Evolutionary conservation across 2,797 vertebrate species (phyloP).

Genomic region (Pipistrellus nathusii): DNA sequence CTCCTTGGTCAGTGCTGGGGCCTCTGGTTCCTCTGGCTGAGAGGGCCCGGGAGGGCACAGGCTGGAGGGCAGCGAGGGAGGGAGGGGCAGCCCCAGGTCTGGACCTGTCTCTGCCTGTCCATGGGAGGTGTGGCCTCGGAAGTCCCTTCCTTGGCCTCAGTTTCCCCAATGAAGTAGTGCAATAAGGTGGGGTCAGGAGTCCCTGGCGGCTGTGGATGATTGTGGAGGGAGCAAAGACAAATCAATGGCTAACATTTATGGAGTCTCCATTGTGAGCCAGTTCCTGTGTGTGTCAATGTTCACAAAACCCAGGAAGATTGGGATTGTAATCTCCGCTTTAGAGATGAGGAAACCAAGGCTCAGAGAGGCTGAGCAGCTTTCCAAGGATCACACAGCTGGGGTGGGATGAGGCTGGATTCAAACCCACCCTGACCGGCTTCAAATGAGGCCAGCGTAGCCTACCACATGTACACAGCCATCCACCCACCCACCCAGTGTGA

Average conservation of each 20-base stretch:
- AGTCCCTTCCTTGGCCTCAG: not conserved
- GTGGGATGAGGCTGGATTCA: not conserved
- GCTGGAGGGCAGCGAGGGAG: not conserved
- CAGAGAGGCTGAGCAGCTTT: not conserved
- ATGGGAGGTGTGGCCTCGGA: not conserved
- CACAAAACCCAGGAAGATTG: not conserved
- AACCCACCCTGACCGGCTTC: not conserved
- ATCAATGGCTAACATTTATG: not conserved
- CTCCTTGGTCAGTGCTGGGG: not conserved
- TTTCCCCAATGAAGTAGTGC: not conserved
- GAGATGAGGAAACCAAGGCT: not conserved
- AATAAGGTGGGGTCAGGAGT: not conserved
- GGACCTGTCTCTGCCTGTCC: not conserved
- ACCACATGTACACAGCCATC: accelerated
- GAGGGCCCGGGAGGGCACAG: not conserved
- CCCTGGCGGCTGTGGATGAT: not conserved
- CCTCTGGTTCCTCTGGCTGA: not conserved
- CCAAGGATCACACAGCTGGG: not conserved
- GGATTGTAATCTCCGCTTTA: not conserved
- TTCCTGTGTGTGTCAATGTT: not conserved
- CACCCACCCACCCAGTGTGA: not conserved
- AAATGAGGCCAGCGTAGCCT: not conserved
- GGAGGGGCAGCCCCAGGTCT: not conserved
- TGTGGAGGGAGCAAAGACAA: not conserved
- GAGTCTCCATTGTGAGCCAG: not conserved